Conservation (phyloP, 1,140 invertebrate genomes). For the Drosophila novamexicana region DNA sequence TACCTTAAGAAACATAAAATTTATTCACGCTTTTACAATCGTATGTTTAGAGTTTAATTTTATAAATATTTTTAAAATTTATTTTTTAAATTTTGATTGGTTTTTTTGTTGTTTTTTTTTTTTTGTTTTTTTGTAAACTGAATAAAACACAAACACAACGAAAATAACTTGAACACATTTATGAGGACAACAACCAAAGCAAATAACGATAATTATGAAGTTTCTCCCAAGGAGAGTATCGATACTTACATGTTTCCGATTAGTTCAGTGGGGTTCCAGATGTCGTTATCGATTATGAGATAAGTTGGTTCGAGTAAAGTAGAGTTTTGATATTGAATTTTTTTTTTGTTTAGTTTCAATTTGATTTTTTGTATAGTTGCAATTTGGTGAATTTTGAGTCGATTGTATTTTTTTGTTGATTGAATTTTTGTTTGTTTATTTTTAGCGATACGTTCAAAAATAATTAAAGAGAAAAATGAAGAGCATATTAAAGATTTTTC, state of each 20-base stretch:
- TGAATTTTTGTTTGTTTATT: constrained; percentile 39
- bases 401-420: constrained; percentile 45
- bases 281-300: constrained; percentile 67
- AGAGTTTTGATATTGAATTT: constrained; percentile 42
- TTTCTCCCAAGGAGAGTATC: constrained; percentile 38
- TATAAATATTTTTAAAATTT: constrained; percentile 25
- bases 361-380: constrained; percentile 58
- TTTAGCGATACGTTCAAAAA: constrained; percentile 81
- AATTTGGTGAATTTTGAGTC: constrained; percentile 50
- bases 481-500: constrained; percentile 78
- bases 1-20: constrained; percentile 36
- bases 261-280: constrained; percentile 56
- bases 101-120: constrained; percentile 31
- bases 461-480: constrained; percentile 83
- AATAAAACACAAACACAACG: constrained; percentile 77
- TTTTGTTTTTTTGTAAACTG: constrained; percentile 55
- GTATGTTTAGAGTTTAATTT: constrained; percentile 13
- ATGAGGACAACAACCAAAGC: constrained; percentile 82
- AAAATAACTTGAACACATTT: constrained; percentile 77
- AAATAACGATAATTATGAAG: constrained; percentile 79
- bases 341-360: constrained; percentile 57
- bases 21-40: constrained; percentile 27
- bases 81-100: not conserved
- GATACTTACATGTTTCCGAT: constrained; percentile 71
- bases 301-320: constrained; percentile 68